These are phyloP conservation scores for Pristionchus mayeri DNA, from an alignment of 2,888 invertebrate species.

Conservation along the genomic window DNA sequence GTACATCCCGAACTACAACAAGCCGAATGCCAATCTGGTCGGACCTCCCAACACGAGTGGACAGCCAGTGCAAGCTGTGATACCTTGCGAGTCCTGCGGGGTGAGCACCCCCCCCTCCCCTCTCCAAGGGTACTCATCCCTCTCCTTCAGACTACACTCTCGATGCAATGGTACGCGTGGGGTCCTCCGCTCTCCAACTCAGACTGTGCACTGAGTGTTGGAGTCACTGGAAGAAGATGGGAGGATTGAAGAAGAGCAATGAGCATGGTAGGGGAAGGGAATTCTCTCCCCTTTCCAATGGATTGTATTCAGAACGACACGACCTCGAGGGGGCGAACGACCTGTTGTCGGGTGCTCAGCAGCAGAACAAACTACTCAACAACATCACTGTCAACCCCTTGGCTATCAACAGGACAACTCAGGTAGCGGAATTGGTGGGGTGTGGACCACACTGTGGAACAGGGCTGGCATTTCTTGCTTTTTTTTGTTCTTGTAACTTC, in stretches of 20 bases:
- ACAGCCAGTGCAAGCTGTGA: conserved; percentile 71
- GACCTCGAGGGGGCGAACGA: conserved; percentile 60
- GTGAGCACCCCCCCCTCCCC: conserved; percentile 47
- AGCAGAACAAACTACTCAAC: background rate
- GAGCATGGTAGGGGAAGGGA: conserved; percentile 54
- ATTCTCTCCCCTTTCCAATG: background rate
- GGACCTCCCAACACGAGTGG: conserved; percentile 81
- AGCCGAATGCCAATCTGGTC: conserved; percentile 88
- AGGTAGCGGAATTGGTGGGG: too few species aligned
- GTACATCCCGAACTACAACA: conserved; percentile 82
- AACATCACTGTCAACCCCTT: conserved; percentile 32
- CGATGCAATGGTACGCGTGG: conserved; percentile 96
- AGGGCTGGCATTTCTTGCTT: too few species aligned
- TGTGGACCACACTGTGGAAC: too few species aligned
- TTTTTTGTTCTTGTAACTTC: too few species aligned
- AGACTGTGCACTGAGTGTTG: conserved; percentile 94
- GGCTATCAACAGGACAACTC: conserved; percentile 1
- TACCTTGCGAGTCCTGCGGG: conserved; percentile 87
- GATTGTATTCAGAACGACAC: conserved; percentile 54
- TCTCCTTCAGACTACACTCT: conserved; percentile 77
- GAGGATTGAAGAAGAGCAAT: conserved; percentile 86
- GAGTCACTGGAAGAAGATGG: conserved; percentile 98
- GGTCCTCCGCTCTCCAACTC: conserved; percentile 92
- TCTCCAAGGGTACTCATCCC: background rate
- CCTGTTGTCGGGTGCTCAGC: conserved; percentile 45